A percentile compares a stretch with the other conserved stretches of the same genome.
Conservation (phyloP, 1,140 invertebrate genomes). For the Leptopilina clavipes region DNA sequence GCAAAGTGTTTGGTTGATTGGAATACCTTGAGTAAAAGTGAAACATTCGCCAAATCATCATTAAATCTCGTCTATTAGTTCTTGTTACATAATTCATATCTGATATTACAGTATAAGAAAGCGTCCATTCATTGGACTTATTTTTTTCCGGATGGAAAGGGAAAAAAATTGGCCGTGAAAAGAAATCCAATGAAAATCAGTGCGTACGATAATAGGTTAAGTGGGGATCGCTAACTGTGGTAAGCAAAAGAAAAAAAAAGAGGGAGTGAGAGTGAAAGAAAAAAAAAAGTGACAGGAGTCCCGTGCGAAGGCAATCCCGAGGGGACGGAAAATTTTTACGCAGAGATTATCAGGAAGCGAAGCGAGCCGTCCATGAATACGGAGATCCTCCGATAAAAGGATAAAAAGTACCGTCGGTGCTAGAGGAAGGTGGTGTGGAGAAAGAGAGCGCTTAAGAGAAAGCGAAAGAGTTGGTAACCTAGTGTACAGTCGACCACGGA, state of each 20-base stretch:
- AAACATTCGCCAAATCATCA: neutral
- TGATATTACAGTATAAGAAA: neutral
- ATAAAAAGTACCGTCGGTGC: slow-evolving; percentile 38
- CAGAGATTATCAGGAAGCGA: slow-evolving; percentile 65
- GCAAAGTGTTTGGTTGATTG: too few relatives aligned
- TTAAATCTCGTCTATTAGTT: slow-evolving; percentile 6
- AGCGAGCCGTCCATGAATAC: slow-evolving; percentile 60
- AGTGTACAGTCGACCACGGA: slow-evolving; percentile 71
- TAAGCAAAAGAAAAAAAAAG: slow-evolving; percentile 21
- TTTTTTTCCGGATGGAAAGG: slow-evolving; percentile 35
- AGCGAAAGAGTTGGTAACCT: slow-evolving; percentile 63
- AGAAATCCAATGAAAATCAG: slow-evolving; percentile 35
- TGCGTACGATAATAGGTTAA: slow-evolving; percentile 42
- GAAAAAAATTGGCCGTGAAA: slow-evolving; percentile 34
- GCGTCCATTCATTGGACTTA: neutral
- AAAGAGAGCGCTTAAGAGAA: slow-evolving; percentile 39
- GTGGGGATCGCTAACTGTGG: slow-evolving; percentile 33
- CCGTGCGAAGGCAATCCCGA: slow-evolving; percentile 58
- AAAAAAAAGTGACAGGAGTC: slow-evolving; percentile 46
- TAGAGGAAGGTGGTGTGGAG: slow-evolving; percentile 36
- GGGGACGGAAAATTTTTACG: slow-evolving; percentile 59
- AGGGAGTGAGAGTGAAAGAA: slow-evolving; percentile 27
- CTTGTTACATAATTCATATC: neutral
- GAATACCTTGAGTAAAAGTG: too few relatives aligned
- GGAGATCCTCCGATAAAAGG: slow-evolving; percentile 62